A percentile compares a stretch with the other conserved stretches of the same genome.
phyloP scores from a whole-genome alignment of 2,888 invertebrate species.

The Nasonia oneida region DNA sequence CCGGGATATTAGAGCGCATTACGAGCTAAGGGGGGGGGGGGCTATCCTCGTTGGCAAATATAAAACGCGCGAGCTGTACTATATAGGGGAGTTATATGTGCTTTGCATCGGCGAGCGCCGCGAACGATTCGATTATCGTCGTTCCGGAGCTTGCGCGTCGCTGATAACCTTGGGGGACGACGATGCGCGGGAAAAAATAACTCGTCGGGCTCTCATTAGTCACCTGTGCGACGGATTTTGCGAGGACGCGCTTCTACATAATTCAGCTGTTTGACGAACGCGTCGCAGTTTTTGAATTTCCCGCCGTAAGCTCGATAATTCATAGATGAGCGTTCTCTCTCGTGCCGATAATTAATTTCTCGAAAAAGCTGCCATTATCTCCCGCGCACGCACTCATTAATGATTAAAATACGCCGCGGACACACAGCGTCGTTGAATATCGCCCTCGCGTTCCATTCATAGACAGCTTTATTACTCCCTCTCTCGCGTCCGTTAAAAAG shows the following conservation, averaged over 20 bases:
- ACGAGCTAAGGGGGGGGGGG: neutral
- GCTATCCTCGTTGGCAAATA: too few relatives aligned
- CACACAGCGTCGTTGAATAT: neutral
- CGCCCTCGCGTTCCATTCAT: neutral
- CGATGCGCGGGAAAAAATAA: neutral
- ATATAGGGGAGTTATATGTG: too few relatives aligned
- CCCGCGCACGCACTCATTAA: neutral
- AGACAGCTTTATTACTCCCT: slow-evolving; percentile 1
- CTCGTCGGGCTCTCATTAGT: too few relatives aligned
- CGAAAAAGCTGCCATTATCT: neutral
- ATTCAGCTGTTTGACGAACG: neutral
- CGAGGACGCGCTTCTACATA: neutral
- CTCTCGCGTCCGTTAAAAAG: neutral
- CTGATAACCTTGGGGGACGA: neutral
- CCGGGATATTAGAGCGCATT: slow-evolving; percentile 19
- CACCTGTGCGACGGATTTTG: neutral
- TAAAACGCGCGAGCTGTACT: too few relatives aligned
- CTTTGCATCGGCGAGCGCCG: neutral
- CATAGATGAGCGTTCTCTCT: too few relatives aligned
- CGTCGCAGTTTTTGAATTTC: too few relatives aligned
- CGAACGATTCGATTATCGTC: slow-evolving; percentile 13
- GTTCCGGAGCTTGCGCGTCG: neutral
- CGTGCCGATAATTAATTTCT: too few relatives aligned
- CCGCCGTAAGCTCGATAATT: too few relatives aligned
- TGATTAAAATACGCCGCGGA: neutral